These are phyloP conservation scores for Anarrhichthys ocellatus DNA, from an alignment of 2,113 vertebrate genomes.

Conservation along the genomic window DNA sequence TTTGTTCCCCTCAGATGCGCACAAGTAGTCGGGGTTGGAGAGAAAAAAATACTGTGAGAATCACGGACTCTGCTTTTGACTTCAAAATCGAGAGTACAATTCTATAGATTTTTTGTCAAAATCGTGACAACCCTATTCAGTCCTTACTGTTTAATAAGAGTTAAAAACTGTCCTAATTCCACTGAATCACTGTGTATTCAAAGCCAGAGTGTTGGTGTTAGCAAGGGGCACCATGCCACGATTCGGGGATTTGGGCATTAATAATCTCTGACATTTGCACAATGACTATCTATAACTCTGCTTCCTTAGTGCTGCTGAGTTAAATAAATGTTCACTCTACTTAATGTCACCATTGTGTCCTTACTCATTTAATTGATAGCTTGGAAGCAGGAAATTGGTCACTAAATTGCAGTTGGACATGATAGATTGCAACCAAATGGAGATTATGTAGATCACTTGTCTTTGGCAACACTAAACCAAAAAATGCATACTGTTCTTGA, in stretches of 20 bases:
- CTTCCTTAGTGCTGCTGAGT: conserved; percentile 40
- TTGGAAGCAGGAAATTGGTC: conserved; percentile 57
- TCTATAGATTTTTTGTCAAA: not conserved
- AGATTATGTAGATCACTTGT: conserved; percentile 60
- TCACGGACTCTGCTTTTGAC: not conserved
- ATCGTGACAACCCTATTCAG: not conserved
- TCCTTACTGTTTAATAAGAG: not conserved
- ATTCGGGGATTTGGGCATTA: conserved; percentile 45
- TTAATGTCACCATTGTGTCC: conserved; percentile 55
- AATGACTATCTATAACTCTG: conserved; percentile 47
- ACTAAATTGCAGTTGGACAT: conserved; percentile 50
- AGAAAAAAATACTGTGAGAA: not conserved
- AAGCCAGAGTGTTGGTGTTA: conserved; percentile 13
- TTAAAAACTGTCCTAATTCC: not conserved
- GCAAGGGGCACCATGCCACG: conserved; percentile 10
- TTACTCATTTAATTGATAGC: conserved; percentile 38
- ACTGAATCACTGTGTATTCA: conserved; percentile 23
- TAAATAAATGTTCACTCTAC: conserved; percentile 58
- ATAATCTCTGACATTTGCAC: conserved; percentile 52
- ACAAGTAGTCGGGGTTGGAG: not conserved
- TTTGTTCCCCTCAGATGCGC: not conserved
- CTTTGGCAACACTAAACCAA: conserved; percentile 18
- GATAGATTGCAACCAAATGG: conserved; percentile 54
- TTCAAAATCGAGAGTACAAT: not conserved
- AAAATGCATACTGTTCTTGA: conserved; percentile 1